A percentile compares a stretch with the other conserved stretches of the same genome.
Evolutionary conservation across 2,797 vertebrate species (phyloP).

Genomic region (Euthynnus affinis): DNA sequence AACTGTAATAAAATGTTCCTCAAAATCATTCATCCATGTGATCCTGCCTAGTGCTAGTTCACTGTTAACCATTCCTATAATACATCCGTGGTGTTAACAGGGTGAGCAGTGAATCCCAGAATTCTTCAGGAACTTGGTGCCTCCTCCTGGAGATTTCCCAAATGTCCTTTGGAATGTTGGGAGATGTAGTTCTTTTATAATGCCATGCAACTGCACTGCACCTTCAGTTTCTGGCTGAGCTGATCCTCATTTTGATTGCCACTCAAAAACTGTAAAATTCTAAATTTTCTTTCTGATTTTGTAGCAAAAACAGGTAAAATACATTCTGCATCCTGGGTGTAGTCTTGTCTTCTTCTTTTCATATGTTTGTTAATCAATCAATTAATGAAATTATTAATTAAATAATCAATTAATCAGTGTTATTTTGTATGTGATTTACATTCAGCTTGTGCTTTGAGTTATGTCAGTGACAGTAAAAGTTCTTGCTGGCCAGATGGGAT

Average conservation of each 20-base stretch:
- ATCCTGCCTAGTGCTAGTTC: not conserved
- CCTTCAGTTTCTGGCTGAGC: not conserved
- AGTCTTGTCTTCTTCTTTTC: no score
- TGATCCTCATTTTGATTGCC: not conserved
- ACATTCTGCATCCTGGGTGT: no score
- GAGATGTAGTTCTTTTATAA: not conserved
- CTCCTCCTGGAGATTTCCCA: not conserved
- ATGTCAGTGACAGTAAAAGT: no score
- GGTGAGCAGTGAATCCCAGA: no score
- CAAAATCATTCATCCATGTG: not conserved
- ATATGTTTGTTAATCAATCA: no score
- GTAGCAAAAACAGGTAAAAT: no score
- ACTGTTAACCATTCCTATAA: not conserved
- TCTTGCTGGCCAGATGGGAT: no score
- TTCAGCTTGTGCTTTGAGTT: not conserved
- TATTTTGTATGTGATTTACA: not conserved
- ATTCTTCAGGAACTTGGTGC: no score
- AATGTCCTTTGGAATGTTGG: not conserved
- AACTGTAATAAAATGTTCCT: not conserved
- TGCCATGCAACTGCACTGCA: not conserved
- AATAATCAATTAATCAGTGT: no score
- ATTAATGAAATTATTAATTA: no score
- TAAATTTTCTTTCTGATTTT: not conserved
- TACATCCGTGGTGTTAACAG: no score
- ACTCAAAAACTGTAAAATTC: not conserved